Evolutionary conservation across 2,888 invertebrate genomes (phyloP).

Genomic region (Ophonus ardosiacus): DNA sequence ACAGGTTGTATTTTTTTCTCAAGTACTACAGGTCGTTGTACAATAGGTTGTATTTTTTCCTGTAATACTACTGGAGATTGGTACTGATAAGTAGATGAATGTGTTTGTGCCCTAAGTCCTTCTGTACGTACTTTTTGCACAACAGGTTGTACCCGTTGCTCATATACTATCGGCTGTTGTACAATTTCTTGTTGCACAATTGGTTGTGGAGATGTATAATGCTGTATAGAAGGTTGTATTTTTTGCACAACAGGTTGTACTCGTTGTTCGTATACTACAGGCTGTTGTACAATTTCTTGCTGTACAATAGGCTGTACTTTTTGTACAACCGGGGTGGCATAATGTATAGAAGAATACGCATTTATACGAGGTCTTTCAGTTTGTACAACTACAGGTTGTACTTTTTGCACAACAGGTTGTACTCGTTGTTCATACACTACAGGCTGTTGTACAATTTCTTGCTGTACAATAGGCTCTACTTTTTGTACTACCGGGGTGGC

Average conservation of each 20-base stretch:
- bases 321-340: too few species aligned
- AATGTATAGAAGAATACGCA: too few species aligned
- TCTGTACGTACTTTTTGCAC: not conserved
- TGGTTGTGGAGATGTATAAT: not conserved
- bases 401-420: not conserved
- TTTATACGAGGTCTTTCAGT: too few species aligned
- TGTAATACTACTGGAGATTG: too few species aligned
- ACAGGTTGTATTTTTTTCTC: not conserved
- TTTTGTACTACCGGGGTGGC: slow-evolving; percentile 4
- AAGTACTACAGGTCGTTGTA: not conserved
- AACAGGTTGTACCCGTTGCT: not conserved
- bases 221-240: not conserved
- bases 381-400: not conserved
- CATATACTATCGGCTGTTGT: not conserved
- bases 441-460: slow-evolving; percentile 5
- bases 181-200: slow-evolving; percentile 11
- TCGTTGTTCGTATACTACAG: not conserved
- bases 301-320: slow-evolving; percentile 5
- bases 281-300: slow-evolving; percentile 10
- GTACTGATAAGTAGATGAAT: too few species aligned
- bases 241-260: not conserved
- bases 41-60: not conserved
- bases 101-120: too few species aligned
- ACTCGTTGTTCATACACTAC: not conserved
- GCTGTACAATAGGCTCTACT: slow-evolving; percentile 6